These are phyloP conservation scores for Phenganax marumi DNA, from an alignment of 92 coral and sea anemone genomes.

Conservation along the genomic window DNA sequence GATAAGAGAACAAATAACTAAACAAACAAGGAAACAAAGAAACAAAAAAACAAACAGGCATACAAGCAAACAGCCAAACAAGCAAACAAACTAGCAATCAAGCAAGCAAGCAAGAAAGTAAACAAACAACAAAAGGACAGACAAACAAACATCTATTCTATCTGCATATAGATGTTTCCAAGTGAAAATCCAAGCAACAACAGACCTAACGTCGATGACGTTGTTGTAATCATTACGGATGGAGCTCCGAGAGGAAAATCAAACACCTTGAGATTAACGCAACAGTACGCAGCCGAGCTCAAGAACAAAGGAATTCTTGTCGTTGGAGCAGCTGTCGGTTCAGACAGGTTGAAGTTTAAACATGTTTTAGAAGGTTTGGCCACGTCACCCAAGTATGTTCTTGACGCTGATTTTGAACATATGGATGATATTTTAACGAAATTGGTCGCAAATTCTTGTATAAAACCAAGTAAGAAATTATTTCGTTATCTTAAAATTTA, in stretches of 20 bases:
- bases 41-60: no score
- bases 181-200: neutral
- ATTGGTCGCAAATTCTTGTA: constrained; percentile 25
- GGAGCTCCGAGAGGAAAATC: neutral
- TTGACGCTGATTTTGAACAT: constrained; percentile 18
- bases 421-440: neutral
- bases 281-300: neutral
- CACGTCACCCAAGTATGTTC: neutral
- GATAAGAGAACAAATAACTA: no score
- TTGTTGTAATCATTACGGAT: constrained; percentile 6
- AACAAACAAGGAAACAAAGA: no score
- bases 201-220: constrained; percentile 7
- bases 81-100: no score
- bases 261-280: neutral
- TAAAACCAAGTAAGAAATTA: neutral
- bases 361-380: neutral
- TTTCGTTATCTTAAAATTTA: no score
- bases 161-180: neutral
- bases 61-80: no score
- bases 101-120: no score
- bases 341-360: neutral
- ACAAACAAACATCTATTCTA: neutral
- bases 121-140: neutral
- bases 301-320: constrained; percentile 10
- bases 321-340: constrained; percentile 21